Base-by-base conservation (phyloP, 2,113 vertebrate genomes). In the Thunnus maccoyii region DNA sequence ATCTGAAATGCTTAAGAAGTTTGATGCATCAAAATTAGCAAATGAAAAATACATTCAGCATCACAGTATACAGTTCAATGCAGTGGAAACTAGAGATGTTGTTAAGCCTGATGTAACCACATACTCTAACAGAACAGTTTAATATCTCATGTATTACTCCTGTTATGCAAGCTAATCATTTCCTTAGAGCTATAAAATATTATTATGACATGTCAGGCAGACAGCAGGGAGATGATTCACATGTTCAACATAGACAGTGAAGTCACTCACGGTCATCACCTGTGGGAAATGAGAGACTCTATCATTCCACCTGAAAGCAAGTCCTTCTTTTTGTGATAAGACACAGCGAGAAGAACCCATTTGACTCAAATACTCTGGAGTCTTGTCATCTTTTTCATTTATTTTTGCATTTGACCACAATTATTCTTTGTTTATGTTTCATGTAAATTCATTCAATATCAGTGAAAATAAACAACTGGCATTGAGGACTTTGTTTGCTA, bases 91-190 rank as follows among this genome's bases (percentile, higher is more conserved):
- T n/a, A 18, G 54, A 55, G 54, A 1, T 1, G 54, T n/a, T 55
- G 20, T 16, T n/a, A 22, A 55, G n/a, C 20, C 20, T 55, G 18
- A 55, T 55, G 54, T 41, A 20, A 22, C 54, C 8, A 20, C n/a
- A 55, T n/a, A 55, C 20, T 18, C 54, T 20, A 55, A 55, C n/a
- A 57, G 13, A 63, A 32, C 54, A 65, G 62, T 58, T 72, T 20
- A 60, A 36, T 14, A 73, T 36, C 54, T 22, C 46, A 44, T 25
- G 20, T 60, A 30, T 30, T 30, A 30, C 27, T 30, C 27, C 27
- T 14, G 11, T 25, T 54, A 48, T 62, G n/a, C 44, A 48, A 63
- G 57, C 55, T 78, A 64, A 80, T 51, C 25, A 17, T 17, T 50
- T 64, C 14, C 27, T 41, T 41, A 41, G 36, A 9, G 7, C 36